Base-by-base conservation (phyloP, 2,888 invertebrate genomes). In the Microplitis manilae region DNA sequence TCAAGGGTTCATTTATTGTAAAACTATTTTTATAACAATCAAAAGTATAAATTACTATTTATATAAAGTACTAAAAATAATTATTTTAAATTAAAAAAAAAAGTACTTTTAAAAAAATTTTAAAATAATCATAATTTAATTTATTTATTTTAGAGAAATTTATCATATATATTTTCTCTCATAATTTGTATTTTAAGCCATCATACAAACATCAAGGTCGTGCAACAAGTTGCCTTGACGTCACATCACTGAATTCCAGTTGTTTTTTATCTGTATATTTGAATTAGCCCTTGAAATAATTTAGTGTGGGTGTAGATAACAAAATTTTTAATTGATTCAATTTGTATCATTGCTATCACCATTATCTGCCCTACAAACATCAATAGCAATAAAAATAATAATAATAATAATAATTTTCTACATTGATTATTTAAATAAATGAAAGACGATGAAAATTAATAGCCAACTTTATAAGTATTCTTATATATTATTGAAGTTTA, bases 181-280 rank as follows among this genome's bases (percentile, higher is more conserved):
- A 41, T 65, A 39, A 2, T 20, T 17, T 38, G 41, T 60, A 39
- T 30, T 60, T 50, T 61, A 13, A 50, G 93, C 89, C 50, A 50
- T 50, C 50, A 13, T 50, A 50, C 50, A 50, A 50, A 13, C 50
- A 50, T 50, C 50, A 93, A 88, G 50, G 59, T 74, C 59, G 70
- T 71, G 77, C 80, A 79, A 79, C 77, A 75, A 76, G 79, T 80
- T 74, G 72, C 60, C 61, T 72, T 78, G 77, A 78, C 79, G 76
- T 79, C 79, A 76, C 64, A 64, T 73, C 65, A 77, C 74, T 67
- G 75, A 69, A 75, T 76, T 79, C 41, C 15, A 68, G 50, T 68
- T 38, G 62, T 76, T 6, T 73, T 41, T 71, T 17, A 60, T 62
- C 62, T 30, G 30, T 30, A 61, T 6, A 65, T 68, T 61, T 9